Conservation (phyloP, 2,797 vertebrate genomes). For the Macroramphosus scolopax region DNA sequence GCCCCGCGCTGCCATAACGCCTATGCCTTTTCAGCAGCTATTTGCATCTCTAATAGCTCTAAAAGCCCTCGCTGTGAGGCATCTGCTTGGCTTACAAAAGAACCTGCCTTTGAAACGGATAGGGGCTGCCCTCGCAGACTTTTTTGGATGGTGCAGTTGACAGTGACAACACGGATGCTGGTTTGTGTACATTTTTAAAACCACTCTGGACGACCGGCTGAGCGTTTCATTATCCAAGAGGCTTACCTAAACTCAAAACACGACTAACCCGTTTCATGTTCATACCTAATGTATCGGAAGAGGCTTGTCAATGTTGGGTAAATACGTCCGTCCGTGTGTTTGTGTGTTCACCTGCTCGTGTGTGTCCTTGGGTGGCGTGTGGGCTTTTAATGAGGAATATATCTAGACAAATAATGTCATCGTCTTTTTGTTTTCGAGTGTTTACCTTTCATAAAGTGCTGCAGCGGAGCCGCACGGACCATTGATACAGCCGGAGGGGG, state of each 20-base stretch:
- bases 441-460: slow-evolving; percentile 59
- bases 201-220: slow-evolving; percentile 11
- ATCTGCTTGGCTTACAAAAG: slow-evolving; percentile 19
- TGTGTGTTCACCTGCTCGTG: slow-evolving; percentile 71
- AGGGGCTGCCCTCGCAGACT: slow-evolving; percentile 48
- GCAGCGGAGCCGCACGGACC: slow-evolving; percentile 21
- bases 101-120: slow-evolving; percentile 43
- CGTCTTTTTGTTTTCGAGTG: slow-evolving; percentile 44
- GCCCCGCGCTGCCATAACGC: slow-evolving; percentile 9
- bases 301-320: slow-evolving; percentile 37
- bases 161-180: slow-evolving; percentile 38
- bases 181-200: slow-evolving; percentile 37
- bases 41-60: slow-evolving; percentile 49
- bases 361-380: slow-evolving; percentile 27
- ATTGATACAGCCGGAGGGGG: slow-evolving; percentile 27
- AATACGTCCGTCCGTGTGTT: slow-evolving; percentile 39
- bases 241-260: slow-evolving; percentile 51
- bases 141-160: slow-evolving; percentile 34
- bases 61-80: slow-evolving; percentile 38
- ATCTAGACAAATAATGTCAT: slow-evolving; percentile 46
- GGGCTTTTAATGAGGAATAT: slow-evolving; percentile 33
- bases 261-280: slow-evolving; percentile 60
- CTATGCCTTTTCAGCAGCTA: slow-evolving; percentile 35
- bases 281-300: slow-evolving; percentile 30
- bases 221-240: slow-evolving; percentile 15